phyloP scores from a whole-genome alignment of 1,140 invertebrate species.

The Pogonus chalceus region DNA sequence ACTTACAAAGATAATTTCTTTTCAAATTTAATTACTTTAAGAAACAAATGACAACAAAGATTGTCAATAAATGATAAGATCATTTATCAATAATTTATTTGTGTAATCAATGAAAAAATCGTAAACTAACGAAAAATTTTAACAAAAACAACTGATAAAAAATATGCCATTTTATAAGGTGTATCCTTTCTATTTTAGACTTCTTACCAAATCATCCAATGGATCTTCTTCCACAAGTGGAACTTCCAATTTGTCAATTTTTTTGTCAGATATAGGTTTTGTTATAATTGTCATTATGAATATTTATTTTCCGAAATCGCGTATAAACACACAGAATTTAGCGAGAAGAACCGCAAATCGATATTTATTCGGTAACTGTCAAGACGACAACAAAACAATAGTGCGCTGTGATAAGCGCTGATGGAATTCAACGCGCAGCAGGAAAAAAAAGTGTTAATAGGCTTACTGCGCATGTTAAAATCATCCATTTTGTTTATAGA shows the following conservation, averaged over 20 bases:
- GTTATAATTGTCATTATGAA: constrained; percentile 64
- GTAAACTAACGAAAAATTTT: constrained; percentile 10
- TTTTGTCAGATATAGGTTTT: constrained; percentile 53
- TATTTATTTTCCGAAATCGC: too few species aligned
- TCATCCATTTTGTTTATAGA: too few species aligned
- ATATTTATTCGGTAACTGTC: too few species aligned
- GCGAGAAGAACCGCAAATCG: too few species aligned
- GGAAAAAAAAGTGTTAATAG: too few species aligned
- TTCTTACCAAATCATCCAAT: constrained; percentile 25
- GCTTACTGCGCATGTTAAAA: too few species aligned
- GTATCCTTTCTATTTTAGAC: constrained; percentile 1
- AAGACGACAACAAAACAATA: too few species aligned
- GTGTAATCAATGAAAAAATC: constrained; percentile 3
- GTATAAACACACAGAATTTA: too few species aligned
- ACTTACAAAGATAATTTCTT: too few species aligned
- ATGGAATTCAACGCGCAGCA: too few species aligned
- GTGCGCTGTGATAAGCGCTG: too few species aligned
- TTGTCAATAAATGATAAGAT: not conserved
- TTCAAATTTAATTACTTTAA: too few species aligned
- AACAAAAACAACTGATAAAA: constrained; percentile 25
- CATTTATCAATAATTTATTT: constrained; percentile 8
- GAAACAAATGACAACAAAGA: not conserved
- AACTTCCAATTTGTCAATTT: constrained; percentile 49
- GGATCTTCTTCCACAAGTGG: constrained; percentile 43
- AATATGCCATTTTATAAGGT: not conserved